Evolutionary conservation across 2,113 vertebrate genomes (phyloP).

Genomic region (Odontophorus gujanensis): DNA sequence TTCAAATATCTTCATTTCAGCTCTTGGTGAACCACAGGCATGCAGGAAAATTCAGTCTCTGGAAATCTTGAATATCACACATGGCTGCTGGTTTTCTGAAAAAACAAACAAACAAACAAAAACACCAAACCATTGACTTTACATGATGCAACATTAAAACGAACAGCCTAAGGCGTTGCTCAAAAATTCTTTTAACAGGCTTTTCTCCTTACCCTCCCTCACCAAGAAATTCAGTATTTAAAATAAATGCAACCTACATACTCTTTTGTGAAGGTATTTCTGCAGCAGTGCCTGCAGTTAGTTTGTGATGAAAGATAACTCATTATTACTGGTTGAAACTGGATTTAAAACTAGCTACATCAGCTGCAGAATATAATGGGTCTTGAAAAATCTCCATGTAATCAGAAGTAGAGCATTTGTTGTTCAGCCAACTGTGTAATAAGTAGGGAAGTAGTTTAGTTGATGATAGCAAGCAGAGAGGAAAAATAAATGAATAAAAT

Average conservation of each 20-base stretch:
- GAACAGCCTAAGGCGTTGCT: background rate
- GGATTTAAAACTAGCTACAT: slow-evolving; percentile 76
- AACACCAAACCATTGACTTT: background rate
- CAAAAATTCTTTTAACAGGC: background rate
- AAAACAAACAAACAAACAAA: background rate
- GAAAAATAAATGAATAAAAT: slow-evolving; percentile 3
- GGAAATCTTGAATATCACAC: background rate
- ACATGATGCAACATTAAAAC: background rate
- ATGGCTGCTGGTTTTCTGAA: background rate
- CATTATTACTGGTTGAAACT: slow-evolving; percentile 62
- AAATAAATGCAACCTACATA: background rate
- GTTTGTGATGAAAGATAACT: slow-evolving; percentile 17
- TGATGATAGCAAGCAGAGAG: background rate
- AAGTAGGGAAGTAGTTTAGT: slow-evolving; percentile 53
- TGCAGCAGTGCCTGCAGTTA: background rate
- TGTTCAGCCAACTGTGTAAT: slow-evolving; percentile 63
- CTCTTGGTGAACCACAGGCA: background rate
- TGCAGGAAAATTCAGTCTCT: background rate
- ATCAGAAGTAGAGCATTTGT: slow-evolving; percentile 68
- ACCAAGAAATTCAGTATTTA: background rate
- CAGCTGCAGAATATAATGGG: slow-evolving; percentile 56
- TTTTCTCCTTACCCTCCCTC: background rate
- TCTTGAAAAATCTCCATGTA: slow-evolving; percentile 54
- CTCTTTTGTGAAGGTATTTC: background rate
- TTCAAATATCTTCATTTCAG: background rate